These are phyloP conservation scores for Spondyliosoma cantharus DNA, from an alignment of 2,797 vertebrate species.

Conservation along the genomic window DNA sequence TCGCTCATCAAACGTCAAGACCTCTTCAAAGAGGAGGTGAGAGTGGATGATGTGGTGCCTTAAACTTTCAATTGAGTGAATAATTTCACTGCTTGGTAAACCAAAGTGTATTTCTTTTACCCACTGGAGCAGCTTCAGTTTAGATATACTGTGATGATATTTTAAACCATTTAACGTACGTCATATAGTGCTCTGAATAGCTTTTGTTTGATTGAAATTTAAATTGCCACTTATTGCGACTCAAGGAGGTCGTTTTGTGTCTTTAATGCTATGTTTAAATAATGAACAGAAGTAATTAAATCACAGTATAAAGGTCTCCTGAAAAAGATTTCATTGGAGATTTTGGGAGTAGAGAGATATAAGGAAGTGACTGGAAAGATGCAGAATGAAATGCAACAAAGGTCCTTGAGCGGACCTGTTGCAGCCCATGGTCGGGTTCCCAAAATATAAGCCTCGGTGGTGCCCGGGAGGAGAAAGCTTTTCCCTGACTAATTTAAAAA, in stretches of 20 bases:
- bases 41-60: slow-evolving; percentile 1
- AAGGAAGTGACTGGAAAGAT: neutral
- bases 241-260: no score
- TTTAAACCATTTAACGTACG: neutral
- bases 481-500: neutral
- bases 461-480: neutral
- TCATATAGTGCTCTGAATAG: neutral
- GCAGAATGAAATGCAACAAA: neutral
- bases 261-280: neutral
- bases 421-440: neutral
- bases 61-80: neutral
- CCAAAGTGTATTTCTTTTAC: neutral
- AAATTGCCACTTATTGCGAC: no score
- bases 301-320: no score
- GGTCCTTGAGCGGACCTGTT: neutral
- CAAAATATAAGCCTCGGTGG: neutral
- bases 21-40: slow-evolving; percentile 98
- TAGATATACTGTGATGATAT: neutral
- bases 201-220: neutral
- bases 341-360: neutral
- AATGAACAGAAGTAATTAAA: no score
- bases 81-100: neutral
- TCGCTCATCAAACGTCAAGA: slow-evolving; percentile 98
- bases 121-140: neutral
- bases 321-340: neutral